These are phyloP conservation scores for Patiria miniata DNA, from an alignment of 35 echinoderm and acorn worm genomes.

Conservation along the genomic window DNA sequence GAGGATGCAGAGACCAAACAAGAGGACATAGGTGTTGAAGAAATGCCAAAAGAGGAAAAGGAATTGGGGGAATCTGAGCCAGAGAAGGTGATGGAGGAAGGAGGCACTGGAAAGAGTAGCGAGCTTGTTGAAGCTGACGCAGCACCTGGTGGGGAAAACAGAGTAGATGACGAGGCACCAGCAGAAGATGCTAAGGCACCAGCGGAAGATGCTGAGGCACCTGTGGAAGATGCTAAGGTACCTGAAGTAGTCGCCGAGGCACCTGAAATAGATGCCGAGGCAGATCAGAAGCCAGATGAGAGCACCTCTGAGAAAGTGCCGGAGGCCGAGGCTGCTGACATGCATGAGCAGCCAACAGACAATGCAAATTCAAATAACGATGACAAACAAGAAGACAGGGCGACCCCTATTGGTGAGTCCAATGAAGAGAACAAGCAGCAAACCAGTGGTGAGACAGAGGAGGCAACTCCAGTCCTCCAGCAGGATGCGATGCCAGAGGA, in stretches of 20 bases:
- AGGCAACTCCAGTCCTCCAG: neutral
- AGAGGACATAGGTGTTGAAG: neutral
- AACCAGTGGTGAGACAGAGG: neutral
- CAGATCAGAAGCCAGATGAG: neutral
- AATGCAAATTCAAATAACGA: neutral
- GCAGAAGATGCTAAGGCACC: neutral
- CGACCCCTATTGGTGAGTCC: neutral
- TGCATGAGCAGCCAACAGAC: neutral
- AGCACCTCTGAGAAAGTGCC: neutral
- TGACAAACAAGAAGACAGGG: constrained; percentile 20
- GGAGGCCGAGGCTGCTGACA: constrained; percentile 3
- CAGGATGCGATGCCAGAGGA: neutral
- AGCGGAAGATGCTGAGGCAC: neutral
- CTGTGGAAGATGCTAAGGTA: constrained; percentile 6
- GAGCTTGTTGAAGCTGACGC: neutral
- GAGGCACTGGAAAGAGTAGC: too few relatives aligned
- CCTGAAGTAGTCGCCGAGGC: neutral
- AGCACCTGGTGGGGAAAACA: neutral
- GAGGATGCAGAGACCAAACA: neutral
- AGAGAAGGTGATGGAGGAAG: too few relatives aligned
- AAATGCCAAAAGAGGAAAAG: neutral
- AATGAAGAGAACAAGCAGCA: neutral
- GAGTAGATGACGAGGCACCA: neutral
- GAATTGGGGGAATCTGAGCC: neutral
- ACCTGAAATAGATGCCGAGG: neutral